Base-by-base conservation (phyloP, 1,140 invertebrate genomes). In the Ceratina australensis region DNA sequence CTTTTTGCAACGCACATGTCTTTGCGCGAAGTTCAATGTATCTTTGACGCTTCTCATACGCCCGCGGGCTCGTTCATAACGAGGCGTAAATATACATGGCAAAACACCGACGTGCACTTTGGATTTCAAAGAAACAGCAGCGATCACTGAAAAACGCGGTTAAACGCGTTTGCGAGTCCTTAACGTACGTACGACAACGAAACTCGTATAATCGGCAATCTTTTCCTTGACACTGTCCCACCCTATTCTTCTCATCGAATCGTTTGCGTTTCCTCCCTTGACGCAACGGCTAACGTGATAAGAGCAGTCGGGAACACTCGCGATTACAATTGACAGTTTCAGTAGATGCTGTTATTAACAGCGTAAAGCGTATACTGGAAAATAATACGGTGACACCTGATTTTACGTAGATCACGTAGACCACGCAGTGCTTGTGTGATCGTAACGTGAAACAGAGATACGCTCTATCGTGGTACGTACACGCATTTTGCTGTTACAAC, bases 401-500 rank as follows among this genome's bases (percentile, higher is more conserved):
- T 42, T n/a, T n/a, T n/a, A n/a, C n/a, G n/a, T 65, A 72, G 33
- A 65, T 72, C 24, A n/a, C 33, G 16, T 78, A 42, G 10, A 42
- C 42, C 42, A n/a, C n/a, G n/a, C n/a, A 7, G 16, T 74, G 26
- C 8, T 7, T 10, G 5, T 67, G 26, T 18, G 66, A 72, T 10
- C 24, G 42, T 52, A 52, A 61, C 26, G 50, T 26, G 65, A 72
- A 78, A 73, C 61, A 72, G 69, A 65, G 50, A 24, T 73, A 78
- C 73, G 60, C 61, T 78, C 61, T 42, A 78, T 59, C 63, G 26
- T 42, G 64, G 22, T 73, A 57, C 61, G 22, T 73, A 57, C 61
- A 57, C 61, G 69, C 76, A 78, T 78, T 77, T 77, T 77, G 74
- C 47, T 71, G 67, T 42, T 77, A 56, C 26, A 26, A 71, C 28